Conservation (phyloP, 2,113 vertebrate species). For the Bolborhynchus lineola region DNA sequence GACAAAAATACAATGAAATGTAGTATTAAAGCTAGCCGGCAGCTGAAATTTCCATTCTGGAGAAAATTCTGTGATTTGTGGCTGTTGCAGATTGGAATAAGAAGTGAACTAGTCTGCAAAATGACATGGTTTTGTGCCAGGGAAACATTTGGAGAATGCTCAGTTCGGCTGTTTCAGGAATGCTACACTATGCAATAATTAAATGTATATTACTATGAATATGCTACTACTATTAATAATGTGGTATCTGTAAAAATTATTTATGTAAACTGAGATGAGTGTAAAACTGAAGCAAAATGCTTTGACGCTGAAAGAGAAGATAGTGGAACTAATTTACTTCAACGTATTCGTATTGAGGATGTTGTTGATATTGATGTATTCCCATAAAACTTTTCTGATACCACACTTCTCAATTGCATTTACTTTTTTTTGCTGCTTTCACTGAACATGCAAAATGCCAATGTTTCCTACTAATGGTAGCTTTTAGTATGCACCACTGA, state of each 20-base stretch:
- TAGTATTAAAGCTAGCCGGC: not conserved
- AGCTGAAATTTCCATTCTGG: slow-evolving; percentile 44
- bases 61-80: not conserved
- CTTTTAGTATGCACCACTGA: not conserved
- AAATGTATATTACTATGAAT: not conserved
- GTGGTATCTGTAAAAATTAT: not conserved
- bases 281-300: not conserved
- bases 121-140: not conserved
- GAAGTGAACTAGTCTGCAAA: slow-evolving; percentile 32
- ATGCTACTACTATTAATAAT: not conserved
- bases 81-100: slow-evolving; percentile 25
- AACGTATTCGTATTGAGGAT: not conserved
- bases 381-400: not conserved
- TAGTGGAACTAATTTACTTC: not conserved
- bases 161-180: not conserved
- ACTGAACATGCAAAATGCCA: not conserved
- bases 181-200: not conserved
- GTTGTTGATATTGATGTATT: not conserved
- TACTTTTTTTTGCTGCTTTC: not conserved
- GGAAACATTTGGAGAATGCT: slow-evolving; percentile 10
- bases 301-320: not conserved
- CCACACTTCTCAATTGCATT: not conserved
- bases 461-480: not conserved
- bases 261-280: not conserved
- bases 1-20: not conserved